phyloP scores from a whole-genome alignment of 2,888 invertebrate genomes.

The Cremastinae sp. region DNA sequence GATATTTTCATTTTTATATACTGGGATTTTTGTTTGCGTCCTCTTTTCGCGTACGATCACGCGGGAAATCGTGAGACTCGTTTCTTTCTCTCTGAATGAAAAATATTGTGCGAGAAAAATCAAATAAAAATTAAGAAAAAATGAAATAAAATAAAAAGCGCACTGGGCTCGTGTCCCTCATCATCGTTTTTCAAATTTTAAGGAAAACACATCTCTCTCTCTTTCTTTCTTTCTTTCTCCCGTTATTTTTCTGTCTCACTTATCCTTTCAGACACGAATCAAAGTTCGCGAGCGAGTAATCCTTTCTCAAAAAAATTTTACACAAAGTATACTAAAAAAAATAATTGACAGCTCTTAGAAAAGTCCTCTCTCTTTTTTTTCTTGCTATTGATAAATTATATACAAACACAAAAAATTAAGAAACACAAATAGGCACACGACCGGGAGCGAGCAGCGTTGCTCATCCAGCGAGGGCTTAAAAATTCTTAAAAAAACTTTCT shows the following conservation, averaged over 20 bases:
- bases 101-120: constrained; percentile 19
- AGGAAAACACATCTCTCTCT: not conserved
- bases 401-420: constrained; percentile 58
- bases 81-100: constrained; percentile 37
- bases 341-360: constrained; percentile 41
- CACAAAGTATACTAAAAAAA: constrained; percentile 40
- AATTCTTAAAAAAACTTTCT: not conserved
- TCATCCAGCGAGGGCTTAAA: constrained; percentile 45
- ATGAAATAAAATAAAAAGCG: constrained; percentile 18
- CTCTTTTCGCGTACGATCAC: constrained; percentile 16
- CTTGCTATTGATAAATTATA: constrained; percentile 55
- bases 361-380: not conserved
- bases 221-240: not conserved
- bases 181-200: constrained; percentile 17
- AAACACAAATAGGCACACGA: constrained; percentile 45
- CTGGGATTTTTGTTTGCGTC: constrained; percentile 38
- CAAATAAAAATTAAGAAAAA: constrained; percentile 2
- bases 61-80: constrained; percentile 22
- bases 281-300: constrained; percentile 1
- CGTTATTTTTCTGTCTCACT: constrained; percentile 14
- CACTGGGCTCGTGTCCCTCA: constrained; percentile 50
- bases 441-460: constrained; percentile 59
- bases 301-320: constrained; percentile 19
- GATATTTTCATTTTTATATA: constrained; percentile 52
- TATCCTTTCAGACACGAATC: constrained; percentile 5